Base-by-base conservation (phyloP, 2,888 invertebrate genomes). In the Drosophila formosana region DNA sequence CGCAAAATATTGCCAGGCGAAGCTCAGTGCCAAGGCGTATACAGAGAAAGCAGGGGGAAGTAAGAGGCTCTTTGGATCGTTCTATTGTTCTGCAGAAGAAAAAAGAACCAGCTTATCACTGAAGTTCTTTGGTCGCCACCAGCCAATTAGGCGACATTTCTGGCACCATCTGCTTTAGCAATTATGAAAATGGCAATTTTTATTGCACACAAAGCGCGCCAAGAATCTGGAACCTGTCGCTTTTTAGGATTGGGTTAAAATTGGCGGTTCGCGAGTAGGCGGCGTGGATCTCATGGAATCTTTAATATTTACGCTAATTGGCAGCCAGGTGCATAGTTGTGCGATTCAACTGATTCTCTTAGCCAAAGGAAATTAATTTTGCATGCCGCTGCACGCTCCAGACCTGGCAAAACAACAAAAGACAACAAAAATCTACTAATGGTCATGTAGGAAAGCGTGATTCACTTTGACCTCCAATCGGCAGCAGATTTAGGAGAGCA, bases 221-320 rank as follows among this genome's bases (percentile, higher is more conserved):
- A 60, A 63, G 78, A 78, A 80, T 77, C 72, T 72, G 64, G 62
- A 70, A 63, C 50, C 56, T 41, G 45, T 26, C 39, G 53, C 26
- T 25, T 39, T 32, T 28, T 3, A 18, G 18, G 18, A 18, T 18
- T 18, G 18, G 25, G 5, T 5, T 18, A 18, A 18, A 18, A 18
- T 18, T 18, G 18, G 18, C 9, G 18, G 28, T 25, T 11, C 11
- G 32, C 13, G 39, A 41, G 57, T 41, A 11, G 34, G 25, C 25
- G 23, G 55, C 8, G 25, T 11, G 13, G 45, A 43, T 55, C 74
- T 65, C 46, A 75, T 67, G 69, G 88, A 81, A 83, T 86, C 80
- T 80, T 80, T 90, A 89, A 89, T 89, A 89, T 89, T 87, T 87
- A 87, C 88, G 76, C 88, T 89, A 89, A 89, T 89, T 89, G 88